Conservation (phyloP, 2,888 invertebrate genomes). For the Seladonia tumulorum region DNA sequence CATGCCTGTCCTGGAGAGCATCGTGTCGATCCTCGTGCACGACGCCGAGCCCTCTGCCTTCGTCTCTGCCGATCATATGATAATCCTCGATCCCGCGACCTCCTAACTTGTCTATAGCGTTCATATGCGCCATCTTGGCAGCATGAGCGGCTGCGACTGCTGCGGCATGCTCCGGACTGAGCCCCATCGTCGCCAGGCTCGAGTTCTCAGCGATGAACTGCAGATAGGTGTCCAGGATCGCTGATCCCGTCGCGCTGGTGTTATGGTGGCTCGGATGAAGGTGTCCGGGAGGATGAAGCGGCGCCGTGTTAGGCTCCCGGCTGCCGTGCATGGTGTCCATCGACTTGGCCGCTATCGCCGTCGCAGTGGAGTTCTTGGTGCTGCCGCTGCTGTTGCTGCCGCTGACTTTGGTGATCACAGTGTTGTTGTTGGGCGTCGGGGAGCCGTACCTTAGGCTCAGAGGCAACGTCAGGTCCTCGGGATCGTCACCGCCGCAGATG, state of each 20-base stretch:
- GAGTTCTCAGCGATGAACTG: conserved; percentile 95
- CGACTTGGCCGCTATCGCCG: conserved; percentile 89
- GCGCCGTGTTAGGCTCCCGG: conserved; percentile 89
- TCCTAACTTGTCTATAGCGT: conserved; percentile 86
- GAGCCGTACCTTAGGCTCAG: conserved; percentile 87
- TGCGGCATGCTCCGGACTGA: conserved; percentile 88
- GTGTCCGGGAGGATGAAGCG: conserved; percentile 81
- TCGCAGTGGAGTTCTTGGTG: conserved; percentile 77
- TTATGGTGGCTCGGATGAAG: conserved; percentile 72
- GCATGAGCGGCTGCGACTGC: conserved; percentile 89
- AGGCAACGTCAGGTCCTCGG: conserved; percentile 92
- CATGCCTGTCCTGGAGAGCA: conserved; percentile 70
- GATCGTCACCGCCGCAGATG: conserved; percentile 92
- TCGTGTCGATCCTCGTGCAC: conserved; percentile 79
- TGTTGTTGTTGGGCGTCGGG: conserved; percentile 87
- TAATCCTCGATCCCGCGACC: conserved; percentile 79
- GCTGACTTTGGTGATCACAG: conserved; percentile 82
- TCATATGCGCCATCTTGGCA: conserved; percentile 91
- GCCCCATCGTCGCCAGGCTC: conserved; percentile 87
- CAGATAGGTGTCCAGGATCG: conserved; percentile 93
- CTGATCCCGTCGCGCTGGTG: conserved; percentile 86
- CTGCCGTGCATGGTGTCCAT: conserved; percentile 87
- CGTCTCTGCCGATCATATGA: conserved; percentile 81
- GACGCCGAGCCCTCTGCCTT: conserved; percentile 76
- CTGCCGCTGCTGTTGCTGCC: conserved; percentile 86